Base-by-base conservation (phyloP, 1,140 invertebrate species). In the Penaeus indicus region DNA sequence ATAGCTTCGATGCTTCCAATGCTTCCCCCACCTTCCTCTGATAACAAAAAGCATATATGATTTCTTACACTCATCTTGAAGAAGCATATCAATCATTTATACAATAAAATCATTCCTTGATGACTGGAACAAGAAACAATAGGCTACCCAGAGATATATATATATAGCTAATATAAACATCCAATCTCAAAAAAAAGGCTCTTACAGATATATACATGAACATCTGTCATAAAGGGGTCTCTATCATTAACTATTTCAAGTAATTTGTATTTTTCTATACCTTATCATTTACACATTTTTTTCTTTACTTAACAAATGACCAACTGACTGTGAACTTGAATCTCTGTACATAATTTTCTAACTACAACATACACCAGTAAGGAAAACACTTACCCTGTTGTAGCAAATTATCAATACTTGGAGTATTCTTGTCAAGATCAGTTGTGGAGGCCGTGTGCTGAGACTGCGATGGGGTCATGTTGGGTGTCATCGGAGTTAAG, bases 401-500 rank as follows among this genome's bases (percentile, higher is more conserved):
- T 61, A 82, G 22, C 3, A 85, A 75, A 72, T 90, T 85, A 38
- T 83, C 84, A 86, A 78, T 90, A 47, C 89, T 86, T 8, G 84
- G 85, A 77, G 80, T 80, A 64, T 86, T 75, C 60, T 83, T 90
- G 78, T 83, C 85, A 19, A 90, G 72, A 83, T 86, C 83, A 75
- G 89, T 83, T 22, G 85, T 84, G 38, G 84, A 86, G 75, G 84
- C 89, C 25, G 85, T 85, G 25, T 83, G 84, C 78, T 86, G 84
- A 61, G 67, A 83, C 79, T 81, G 84, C 32, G 84, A 86, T 25
- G 84, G 85, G 3, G 84, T 86, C 63, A 85, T 86, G 18, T 60
- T 60, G 16, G 80, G 67, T 38, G 72, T 62, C 60, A 80, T 47
- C 21, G 77, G 75, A 47, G 67, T 83, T 61, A 86, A 63, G 19